Evolutionary conservation across 1,140 invertebrate species (phyloP), one percentile per base, ranked within the genome.

Genomic region (Heliconius hewitsoni): DNA sequence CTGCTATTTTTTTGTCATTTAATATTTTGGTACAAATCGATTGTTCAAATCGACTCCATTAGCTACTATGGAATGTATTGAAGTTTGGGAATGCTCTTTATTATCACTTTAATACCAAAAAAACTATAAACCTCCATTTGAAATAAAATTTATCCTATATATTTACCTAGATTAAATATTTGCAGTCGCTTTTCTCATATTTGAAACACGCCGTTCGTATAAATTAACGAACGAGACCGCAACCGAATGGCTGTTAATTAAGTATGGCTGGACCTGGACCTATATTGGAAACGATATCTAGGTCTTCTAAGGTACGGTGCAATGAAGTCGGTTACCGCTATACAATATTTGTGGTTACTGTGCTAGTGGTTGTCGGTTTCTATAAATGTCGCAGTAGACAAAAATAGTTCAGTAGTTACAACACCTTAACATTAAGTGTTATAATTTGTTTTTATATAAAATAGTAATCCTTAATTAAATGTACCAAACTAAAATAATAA

Each of bases 251-350:
- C 11, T 60, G 23, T 19, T 27, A 27, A 60, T 60, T 18, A 50
- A 4, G 23, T 27, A 16, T 60, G 9, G 27, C 8, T 37, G 34
- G 23, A n/a, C 55, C 34, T 75, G 39, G 39, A 34, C 30, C 55
- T 57, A n/a, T 71, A 60, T 75, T 79, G 73, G 71, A 42, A 75
- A 72, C 60, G 78, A 81, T 77, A 81, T 74, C 46, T 72, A 75
- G 75, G 77, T 75, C 77, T 74, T 52, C 57, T 81, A 71, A 81
- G 77, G 79, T 72, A 76, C 73, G 75, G 70, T 77, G 79, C 76
- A 74, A 46, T 74, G 76, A 80, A 77, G 60, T 57, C 77, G 60
- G 74, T 77, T 77, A 77, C 79, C 75, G 52, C 50, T 81, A 77
- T 27, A 39, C 19, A 37, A 8, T 77, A 71, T 46, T 46, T 16